Conservation (phyloP, 2,797 vertebrate species). For the Hapalemur alaotrensis region DNA sequence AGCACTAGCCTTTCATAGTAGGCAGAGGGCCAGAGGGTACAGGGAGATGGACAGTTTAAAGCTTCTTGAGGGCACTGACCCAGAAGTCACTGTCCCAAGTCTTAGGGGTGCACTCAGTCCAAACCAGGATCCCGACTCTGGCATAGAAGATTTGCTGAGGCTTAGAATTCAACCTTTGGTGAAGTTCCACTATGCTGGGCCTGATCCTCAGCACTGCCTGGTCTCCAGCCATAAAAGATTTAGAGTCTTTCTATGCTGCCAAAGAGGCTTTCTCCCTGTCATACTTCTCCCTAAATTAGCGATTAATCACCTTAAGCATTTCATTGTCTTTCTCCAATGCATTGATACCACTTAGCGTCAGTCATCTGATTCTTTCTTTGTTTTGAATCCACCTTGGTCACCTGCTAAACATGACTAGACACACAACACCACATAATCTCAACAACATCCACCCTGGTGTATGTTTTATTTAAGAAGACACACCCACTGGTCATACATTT, state of each 20-base stretch:
- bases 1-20: neutral
- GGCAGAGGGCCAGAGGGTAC: neutral
- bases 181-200: neutral
- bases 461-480: neutral
- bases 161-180: neutral
- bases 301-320: neutral
- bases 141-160: neutral
- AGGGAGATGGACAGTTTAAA: neutral
- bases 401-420: neutral
- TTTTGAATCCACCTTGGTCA: neutral
- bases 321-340: neutral
- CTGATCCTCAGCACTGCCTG: neutral
- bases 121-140: neutral
- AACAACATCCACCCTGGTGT: neutral
- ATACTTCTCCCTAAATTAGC: neutral
- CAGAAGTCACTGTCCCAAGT: neutral
- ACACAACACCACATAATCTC: neutral
- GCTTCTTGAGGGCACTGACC: neutral
- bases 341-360: neutral
- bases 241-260: neutral
- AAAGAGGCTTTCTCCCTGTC: neutral
- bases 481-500: neutral
- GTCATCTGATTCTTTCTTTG: neutral
- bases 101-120: neutral
- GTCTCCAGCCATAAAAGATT: neutral